Percentiles rank a stretch among this genome's conserved stretches.
Evolutionary conservation across 1,140 invertebrate species (phyloP).

Genomic region (Drosophila melanogaster): Release_6_plus_ISO1_MT NT_037436.4:14079501-14080000

Average conservation of each 20-base stretch:
- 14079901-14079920: constrained; percentile 58
- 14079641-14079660: constrained; percentile 37
- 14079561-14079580: constrained; percentile 34
- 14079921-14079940: constrained; percentile 31
- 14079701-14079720: constrained; percentile 56
- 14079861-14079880: constrained; percentile 66
- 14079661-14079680: constrained; percentile 36
- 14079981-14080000: constrained; percentile 15
- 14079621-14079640: constrained; percentile 63
- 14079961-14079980: constrained; percentile 24
- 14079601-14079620: constrained; percentile 69
- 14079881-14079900: constrained; percentile 29
- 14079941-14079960: constrained; percentile 52
- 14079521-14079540: constrained; percentile 19
- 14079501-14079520: neutral
- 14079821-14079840: constrained; percentile 6
- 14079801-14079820: constrained; percentile 39
- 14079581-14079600: constrained; percentile 45
- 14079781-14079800: constrained; percentile 52
- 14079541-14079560: constrained; percentile 18
- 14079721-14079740: constrained; percentile 1
- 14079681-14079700: constrained; percentile 56
- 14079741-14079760: constrained; percentile 64
- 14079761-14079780: constrained; percentile 49
- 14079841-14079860: constrained; percentile 35